Base-by-base conservation (phyloP, 2,797 vertebrate genomes). In the Furcifer pardalis region DNA sequence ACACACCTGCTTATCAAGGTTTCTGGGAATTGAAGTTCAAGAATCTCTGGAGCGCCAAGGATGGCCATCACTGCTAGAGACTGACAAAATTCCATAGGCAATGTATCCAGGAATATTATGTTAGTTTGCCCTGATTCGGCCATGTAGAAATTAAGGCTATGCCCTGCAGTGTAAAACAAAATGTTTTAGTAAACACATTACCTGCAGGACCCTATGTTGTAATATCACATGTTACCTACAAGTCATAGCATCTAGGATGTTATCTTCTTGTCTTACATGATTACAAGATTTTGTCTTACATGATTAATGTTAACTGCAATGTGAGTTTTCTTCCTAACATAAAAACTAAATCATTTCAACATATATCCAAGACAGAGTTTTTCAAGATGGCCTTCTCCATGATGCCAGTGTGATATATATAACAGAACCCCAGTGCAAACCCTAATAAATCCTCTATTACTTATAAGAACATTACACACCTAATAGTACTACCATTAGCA, bases 391-490 rank as follows among this genome's bases (percentile, higher is more conserved):
- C 86, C 87, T 84, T 90, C 32, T 92, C 90, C 72, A 79, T 62
- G 37, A 79, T 62, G 37, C 15, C 37, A 83, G 86, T 74, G 79
- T 65, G 73, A 46, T 35, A 82, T 59, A 78, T 56, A 42, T 15
- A n/a, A 35, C 37, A 35, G 49, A 46, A 59, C 19, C 84, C 71
- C 1, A 0, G 2, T 77, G 56, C 76, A 81, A 82, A 25, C 63
- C 40, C 25, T 37, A 66, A 17, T 73, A 23, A 1, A 88, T 37
- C 65, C 86, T 89, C 86, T 44, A 87, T 66, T 78, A 94, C 83
- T 92, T 92, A 91, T 80, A 49, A 85, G 86, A 88, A 32, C 68
- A 35, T 60, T 85, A 86, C 86, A 88, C 88, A 89, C 88, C 86
- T 78, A 62, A 77, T 91, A 81, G 66, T 59, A 74, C 40, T 88